Conservation (phyloP, 2,888 invertebrate species). For the Lithophane semibrunnea region DNA sequence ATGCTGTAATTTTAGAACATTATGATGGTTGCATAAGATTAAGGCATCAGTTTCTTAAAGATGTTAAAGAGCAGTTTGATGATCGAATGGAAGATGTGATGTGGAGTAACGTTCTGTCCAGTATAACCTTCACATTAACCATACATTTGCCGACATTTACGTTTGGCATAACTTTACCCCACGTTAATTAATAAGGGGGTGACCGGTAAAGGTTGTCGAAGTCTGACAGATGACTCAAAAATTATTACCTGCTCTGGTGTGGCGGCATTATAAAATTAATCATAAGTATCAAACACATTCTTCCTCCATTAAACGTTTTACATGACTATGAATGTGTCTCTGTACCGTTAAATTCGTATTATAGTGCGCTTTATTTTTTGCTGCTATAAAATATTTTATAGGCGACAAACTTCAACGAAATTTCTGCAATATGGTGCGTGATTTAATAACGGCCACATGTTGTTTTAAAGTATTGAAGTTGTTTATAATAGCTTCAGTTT, state of each 20-base stretch:
- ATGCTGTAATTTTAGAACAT: conserved; percentile 17
- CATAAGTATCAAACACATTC: conserved; percentile 2
- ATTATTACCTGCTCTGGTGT: background rate
- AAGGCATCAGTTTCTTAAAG: background rate
- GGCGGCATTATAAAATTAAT: conserved; percentile 8
- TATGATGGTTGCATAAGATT: background rate
- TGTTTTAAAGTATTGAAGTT: conserved; percentile 68
- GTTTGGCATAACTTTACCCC: background rate
- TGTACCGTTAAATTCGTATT: conserved; percentile 61
- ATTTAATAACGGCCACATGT: conserved; percentile 76
- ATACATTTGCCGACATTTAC: background rate
- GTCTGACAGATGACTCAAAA: background rate
- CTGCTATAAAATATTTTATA: conserved; percentile 72
- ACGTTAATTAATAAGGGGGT: background rate
- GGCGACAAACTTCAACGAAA: conserved; percentile 70
- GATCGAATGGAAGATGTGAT: background rate
- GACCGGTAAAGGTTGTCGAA: background rate
- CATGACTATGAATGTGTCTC: conserved; percentile 43
- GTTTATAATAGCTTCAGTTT: conserved; percentile 57
- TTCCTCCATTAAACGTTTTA: conserved; percentile 42
- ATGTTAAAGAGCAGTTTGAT: background rate
- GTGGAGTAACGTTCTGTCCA: too few species aligned
- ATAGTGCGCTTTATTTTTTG: conserved; percentile 63
- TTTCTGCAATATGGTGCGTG: conserved; percentile 75
- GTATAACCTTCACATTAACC: too few species aligned